Percentiles rank a stretch among this genome's conserved stretches.
These are phyloP conservation scores for Dysidea cf. avara DNA, from an alignment of 37 sponge, comb jelly and placozoan species.

Conservation along the genomic window DNA sequence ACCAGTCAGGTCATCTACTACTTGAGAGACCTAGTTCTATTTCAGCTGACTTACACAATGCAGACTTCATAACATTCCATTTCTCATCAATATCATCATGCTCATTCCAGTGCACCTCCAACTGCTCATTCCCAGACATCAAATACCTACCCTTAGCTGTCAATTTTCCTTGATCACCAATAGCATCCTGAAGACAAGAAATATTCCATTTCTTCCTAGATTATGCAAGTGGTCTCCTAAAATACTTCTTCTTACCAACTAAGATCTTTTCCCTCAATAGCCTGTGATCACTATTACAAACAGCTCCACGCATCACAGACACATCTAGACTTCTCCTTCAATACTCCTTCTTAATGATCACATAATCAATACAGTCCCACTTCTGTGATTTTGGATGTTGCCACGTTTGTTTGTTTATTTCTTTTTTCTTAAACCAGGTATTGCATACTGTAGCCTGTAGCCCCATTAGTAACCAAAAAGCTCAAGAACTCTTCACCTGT, in stretches of 20 bases:
- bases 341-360: conserved; percentile 13
- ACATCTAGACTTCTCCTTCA: conserved; percentile 32
- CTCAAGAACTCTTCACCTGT: conserved; percentile 40
- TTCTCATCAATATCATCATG: neutral
- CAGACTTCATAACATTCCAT: neutral
- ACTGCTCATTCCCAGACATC: conserved; percentile 4
- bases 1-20: conserved; percentile 25
- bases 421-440: conserved; percentile 41
- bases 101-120: too few species aligned
- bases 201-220: neutral
- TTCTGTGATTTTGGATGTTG: conserved; percentile 39
- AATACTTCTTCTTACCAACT: neutral
- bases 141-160: too few species aligned
- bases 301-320: conserved; percentile 9
- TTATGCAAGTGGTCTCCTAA: neutral
- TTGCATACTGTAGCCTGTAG: conserved; percentile 37
- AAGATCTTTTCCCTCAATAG: conserved; percentile 4
- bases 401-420: conserved; percentile 36
- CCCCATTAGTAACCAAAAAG: conserved; percentile 26
- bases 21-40: neutral
- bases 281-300: conserved; percentile 4
- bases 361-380: conserved; percentile 47
- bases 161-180: neutral
- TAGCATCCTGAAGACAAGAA: neutral
- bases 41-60: neutral